phyloP scores from a whole-genome alignment of 2,888 invertebrate genomes.

The Caenorhabditis angaria region DNA sequence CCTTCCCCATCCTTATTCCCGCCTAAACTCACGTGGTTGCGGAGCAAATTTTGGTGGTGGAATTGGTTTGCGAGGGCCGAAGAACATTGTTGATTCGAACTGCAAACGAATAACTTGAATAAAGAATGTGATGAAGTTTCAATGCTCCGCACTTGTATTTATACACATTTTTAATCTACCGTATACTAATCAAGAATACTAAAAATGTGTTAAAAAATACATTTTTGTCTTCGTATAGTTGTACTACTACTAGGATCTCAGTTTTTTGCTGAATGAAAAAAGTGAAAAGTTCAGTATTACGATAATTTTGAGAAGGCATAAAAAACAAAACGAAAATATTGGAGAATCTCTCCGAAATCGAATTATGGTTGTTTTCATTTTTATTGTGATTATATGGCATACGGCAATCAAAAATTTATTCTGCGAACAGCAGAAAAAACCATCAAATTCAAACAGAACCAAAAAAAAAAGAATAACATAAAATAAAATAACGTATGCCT shows the following conservation, averaged over 20 bases:
- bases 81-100: slow-evolving; percentile 7
- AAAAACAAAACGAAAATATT: not conserved
- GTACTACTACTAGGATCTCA: no score
- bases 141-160: not conserved
- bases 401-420: not conserved
- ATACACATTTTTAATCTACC: not conserved
- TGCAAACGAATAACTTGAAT: not conserved
- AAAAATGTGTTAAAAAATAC: not conserved
- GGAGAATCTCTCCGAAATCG: no score
- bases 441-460: not conserved
- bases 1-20: no score
- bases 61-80: slow-evolving; percentile 10
- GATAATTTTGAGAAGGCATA: not conserved
- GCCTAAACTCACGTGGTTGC: slow-evolving; percentile 9
- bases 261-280: no score
- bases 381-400: not conserved
- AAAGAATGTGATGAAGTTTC: not conserved
- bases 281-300: no score
- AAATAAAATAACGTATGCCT: no score
- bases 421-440: not conserved
- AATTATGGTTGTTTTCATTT: not conserved
- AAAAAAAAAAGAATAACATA: slow-evolving; percentile 1
- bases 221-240: not conserved
- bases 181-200: not conserved
- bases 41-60: slow-evolving; percentile 38